Conservation (phyloP, 2,888 invertebrate species). For the Spisula solida region DNA sequence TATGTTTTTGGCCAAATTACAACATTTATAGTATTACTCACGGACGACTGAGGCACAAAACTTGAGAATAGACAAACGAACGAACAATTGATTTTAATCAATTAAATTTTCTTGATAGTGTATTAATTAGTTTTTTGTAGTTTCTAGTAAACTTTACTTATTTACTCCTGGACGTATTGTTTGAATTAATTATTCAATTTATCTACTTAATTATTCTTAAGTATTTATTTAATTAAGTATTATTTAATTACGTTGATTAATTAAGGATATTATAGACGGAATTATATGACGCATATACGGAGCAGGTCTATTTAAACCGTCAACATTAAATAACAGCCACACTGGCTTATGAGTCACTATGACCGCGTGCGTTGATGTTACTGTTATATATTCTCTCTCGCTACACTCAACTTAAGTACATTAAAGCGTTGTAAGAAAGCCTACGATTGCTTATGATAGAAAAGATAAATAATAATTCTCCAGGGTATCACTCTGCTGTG, state of each 20-base stretch:
- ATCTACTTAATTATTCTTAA: not conserved
- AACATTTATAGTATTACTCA: too few species aligned
- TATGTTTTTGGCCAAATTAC: too few species aligned
- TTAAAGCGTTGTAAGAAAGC: slow-evolving; percentile 38
- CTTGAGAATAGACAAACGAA: too few species aligned
- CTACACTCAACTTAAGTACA: slow-evolving; percentile 37
- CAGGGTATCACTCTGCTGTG: slow-evolving; percentile 43
- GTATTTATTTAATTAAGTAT: not conserved
- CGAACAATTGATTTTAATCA: too few species aligned
- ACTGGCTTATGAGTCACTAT: slow-evolving; percentile 40
- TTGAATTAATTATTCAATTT: not conserved
- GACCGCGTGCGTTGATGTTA: slow-evolving; percentile 38
- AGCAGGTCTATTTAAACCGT: slow-evolving; percentile 14
- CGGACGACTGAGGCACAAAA: too few species aligned
- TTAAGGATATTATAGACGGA: not conserved
- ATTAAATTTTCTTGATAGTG: not conserved
- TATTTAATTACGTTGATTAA: not conserved
- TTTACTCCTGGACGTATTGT: not conserved
- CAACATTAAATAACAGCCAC: slow-evolving; percentile 26
- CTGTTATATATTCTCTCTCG: slow-evolving; percentile 26
- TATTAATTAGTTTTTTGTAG: not conserved
- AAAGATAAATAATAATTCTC: slow-evolving; percentile 49
- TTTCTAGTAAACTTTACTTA: not conserved
- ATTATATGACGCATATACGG: not conserved
- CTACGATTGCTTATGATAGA: slow-evolving; percentile 41